phyloP scores from a whole-genome alignment of 2,797 vertebrate species.

The Channa striata region DNA sequence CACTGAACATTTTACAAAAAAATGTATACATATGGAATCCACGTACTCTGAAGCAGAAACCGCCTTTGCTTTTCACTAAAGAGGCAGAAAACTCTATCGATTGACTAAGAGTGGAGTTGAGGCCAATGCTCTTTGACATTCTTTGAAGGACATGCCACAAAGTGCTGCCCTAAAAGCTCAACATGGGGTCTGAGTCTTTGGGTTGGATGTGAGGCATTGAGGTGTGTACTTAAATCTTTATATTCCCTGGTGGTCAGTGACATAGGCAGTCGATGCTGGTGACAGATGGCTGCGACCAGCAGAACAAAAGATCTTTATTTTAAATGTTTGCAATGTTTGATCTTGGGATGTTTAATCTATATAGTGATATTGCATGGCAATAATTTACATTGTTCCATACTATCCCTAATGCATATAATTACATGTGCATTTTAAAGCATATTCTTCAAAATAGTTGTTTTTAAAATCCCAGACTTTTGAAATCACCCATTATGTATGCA shows the following conservation, averaged over 20 bases:
- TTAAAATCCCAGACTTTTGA: too few species aligned
- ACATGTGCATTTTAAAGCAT: too few species aligned
- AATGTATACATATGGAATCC: neutral
- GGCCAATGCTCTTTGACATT: slow-evolving; percentile 54
- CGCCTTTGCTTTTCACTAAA: slow-evolving; percentile 48
- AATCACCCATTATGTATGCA: too few species aligned
- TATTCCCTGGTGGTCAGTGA: neutral
- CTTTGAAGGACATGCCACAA: slow-evolving; percentile 57
- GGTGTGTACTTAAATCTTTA: slow-evolving; percentile 9
- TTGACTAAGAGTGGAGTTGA: slow-evolving; percentile 50
- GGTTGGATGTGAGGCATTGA: slow-evolving; percentile 19
- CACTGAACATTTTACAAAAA: neutral
- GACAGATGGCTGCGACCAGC: neutral
- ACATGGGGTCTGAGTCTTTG: slow-evolving; percentile 44
- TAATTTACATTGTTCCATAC: too few species aligned
- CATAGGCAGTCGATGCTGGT: neutral
- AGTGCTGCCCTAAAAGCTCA: slow-evolving; percentile 65
- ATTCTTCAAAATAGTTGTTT: too few species aligned
- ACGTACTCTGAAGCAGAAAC: slow-evolving; percentile 9
- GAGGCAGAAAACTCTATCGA: slow-evolving; percentile 59
- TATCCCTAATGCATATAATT: too few species aligned
- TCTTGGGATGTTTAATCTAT: too few species aligned
- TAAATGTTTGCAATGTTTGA: too few species aligned
- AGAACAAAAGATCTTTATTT: neutral
- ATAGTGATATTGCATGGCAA: too few species aligned